Evolutionary conservation across 2,888 invertebrate genomes (phyloP).

Genomic region (Trissolcus japonicus): DNA sequence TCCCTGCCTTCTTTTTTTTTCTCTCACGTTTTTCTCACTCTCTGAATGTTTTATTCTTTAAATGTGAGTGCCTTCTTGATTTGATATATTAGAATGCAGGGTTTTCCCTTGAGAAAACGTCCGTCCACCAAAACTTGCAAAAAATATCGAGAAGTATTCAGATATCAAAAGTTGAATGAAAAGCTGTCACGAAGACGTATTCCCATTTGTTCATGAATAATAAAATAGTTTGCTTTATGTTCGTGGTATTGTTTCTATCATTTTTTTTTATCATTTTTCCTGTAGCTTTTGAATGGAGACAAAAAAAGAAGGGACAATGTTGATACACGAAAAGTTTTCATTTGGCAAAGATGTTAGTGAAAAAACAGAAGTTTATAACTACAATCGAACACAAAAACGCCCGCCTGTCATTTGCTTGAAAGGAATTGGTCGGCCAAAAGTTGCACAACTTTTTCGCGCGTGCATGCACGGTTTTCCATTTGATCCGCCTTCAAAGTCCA

Average conservation of each 20-base stretch:
- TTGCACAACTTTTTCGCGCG: conserved; percentile 32
- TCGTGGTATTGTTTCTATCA: not conserved
- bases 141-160: conserved; percentile 52
- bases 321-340: conserved; percentile 8
- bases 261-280: not conserved
- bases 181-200: conserved; percentile 51
- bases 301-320: not conserved
- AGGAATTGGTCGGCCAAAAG: conserved; percentile 39
- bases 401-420: conserved; percentile 49
- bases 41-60: conserved; percentile 11
- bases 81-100: conserved; percentile 45
- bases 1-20: not conserved
- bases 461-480: conserved; percentile 51
- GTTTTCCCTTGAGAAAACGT: conserved; percentile 30
- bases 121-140: conserved; percentile 39
- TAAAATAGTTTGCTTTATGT: conserved; percentile 23
- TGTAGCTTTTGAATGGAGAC: not conserved
- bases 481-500: conserved; percentile 57
- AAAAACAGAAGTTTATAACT: conserved; percentile 17
- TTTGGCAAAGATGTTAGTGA: not conserved
- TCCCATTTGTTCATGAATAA: conserved; percentile 46
- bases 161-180: conserved; percentile 53
- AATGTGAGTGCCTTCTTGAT: not conserved
- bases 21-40: not conserved
- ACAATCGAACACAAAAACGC: conserved; percentile 36